Conservation (phyloP, 2,797 vertebrate genomes). For the Catharus ustulatus region DNA sequence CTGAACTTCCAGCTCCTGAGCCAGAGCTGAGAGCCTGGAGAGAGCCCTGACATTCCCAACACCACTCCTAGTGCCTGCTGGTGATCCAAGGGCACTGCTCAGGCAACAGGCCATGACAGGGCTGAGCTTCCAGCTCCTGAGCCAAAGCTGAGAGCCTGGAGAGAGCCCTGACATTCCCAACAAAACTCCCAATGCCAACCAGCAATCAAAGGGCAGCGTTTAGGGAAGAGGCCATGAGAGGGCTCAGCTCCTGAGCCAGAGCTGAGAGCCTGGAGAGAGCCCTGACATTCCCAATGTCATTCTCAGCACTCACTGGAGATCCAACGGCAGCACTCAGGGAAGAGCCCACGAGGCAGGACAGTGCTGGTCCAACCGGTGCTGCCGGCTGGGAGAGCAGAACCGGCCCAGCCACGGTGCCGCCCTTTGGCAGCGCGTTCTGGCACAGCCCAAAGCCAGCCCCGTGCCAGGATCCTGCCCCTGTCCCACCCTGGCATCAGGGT, state of each 20-base stretch:
- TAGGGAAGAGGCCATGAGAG: not conserved
- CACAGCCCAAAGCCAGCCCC: not conserved
- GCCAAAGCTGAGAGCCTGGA: not conserved
- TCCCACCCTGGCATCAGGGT: not conserved
- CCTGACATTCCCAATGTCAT: not conserved
- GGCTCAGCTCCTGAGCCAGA: not conserved
- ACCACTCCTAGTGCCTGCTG: rapidly evolving
- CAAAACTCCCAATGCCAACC: rapidly evolving
- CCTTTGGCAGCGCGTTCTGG: not conserved
- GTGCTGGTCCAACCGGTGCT: not conserved
- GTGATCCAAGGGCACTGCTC: not conserved
- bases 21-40: not conserved
- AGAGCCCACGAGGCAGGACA: not conserved
- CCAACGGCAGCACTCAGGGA: not conserved
- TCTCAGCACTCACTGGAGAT: not conserved
- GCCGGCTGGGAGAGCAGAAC: not conserved
- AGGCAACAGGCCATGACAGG: not conserved
- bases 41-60: not conserved
- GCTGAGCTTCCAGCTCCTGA: not conserved
- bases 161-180: not conserved
- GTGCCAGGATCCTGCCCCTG: not conserved
- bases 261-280: not conserved
- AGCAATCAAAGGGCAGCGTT: rapidly evolving
- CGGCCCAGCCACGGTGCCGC: rapidly evolving
- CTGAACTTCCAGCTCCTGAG: not conserved